Evolutionary conservation across 2,888 invertebrate genomes (phyloP), one percentile per base, ranked within the genome.

Genomic region (Uropetala carovei): DNA sequence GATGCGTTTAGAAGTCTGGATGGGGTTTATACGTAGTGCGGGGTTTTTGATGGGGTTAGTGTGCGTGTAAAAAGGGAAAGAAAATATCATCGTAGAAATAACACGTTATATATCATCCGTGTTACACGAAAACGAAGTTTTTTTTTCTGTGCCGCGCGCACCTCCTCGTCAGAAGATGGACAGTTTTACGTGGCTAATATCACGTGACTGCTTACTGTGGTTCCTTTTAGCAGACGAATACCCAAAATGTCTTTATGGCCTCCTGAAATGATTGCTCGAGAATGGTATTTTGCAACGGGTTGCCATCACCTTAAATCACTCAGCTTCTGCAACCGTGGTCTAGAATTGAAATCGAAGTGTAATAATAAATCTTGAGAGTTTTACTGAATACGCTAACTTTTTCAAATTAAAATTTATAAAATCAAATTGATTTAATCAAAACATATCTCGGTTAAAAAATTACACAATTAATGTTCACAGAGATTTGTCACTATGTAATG

Each of bases 1-100:
- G 64, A 89, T 68, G 64, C 64, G 89, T 60, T 89, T 89, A 89
- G 64, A 89, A 89, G 89, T 43, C 89, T 16, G 89, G 64, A 57
- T 57, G 83, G n/a, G 83, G 82, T 83, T 83, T 57, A 43, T 83
- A n/a, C 56, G 18, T 18, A 57, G 56, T 83, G 43, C 57, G 18
- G 57, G 83, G 57, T 57, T 83, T 83, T 83, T 83, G 64, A n/a
- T 75, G n/a, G 75, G 75, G 75, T 75, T 75, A 43, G 89, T 43
- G 30, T 18, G 43, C 68, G 18, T 64, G 18, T 64, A 64, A 64
- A 68, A 43, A 86, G 86, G 16, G 60, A 27, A 56, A 16, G 89
- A 43, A 89, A 89, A 43, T 30, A 64, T 68, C 60, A 68, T 75
- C 75, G 75, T 10, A 13, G 75, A 27, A 75, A 75, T 75, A 75